Evolutionary conservation across 2,797 vertebrate genomes (phyloP).

Genomic region (Bovichtus diacanthus): DNA sequence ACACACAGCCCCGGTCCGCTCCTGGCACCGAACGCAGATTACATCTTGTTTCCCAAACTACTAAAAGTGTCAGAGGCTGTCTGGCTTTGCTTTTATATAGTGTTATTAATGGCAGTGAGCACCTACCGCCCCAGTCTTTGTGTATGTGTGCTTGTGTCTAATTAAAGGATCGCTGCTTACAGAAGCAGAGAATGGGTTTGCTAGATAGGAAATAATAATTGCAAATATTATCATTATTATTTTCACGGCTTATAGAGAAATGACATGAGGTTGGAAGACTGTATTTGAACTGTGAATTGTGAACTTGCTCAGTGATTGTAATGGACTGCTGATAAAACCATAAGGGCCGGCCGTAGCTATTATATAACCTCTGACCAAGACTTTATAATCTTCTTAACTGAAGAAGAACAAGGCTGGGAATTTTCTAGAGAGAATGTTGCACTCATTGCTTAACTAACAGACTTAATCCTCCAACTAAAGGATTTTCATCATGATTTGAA

Average conservation of each 20-base stretch:
- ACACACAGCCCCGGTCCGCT: constrained; percentile 74
- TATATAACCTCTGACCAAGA: constrained; percentile 63
- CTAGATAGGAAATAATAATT: constrained; percentile 86
- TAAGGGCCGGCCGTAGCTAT: constrained; percentile 47
- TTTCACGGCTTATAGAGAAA: constrained; percentile 75
- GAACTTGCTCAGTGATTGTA: constrained; percentile 71
- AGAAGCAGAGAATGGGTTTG: constrained; percentile 84
- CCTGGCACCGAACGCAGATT: constrained; percentile 85
- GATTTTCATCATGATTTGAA: constrained; percentile 11
- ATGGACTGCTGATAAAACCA: constrained; percentile 69
- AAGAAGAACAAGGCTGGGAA: constrained; percentile 20
- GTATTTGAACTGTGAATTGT: constrained; percentile 75
- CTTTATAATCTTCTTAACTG: constrained; percentile 52
- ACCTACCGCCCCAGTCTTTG: constrained; percentile 72
- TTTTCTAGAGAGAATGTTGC: constrained; percentile 9
- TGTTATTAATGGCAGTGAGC: constrained; percentile 86
- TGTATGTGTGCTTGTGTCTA: constrained; percentile 78
- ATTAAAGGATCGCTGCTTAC: constrained; percentile 86
- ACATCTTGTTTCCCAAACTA: constrained; percentile 88
- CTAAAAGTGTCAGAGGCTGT: constrained; percentile 88
- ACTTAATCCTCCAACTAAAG: not conserved
- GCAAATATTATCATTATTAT: constrained; percentile 85
- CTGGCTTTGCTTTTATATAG: constrained; percentile 87
- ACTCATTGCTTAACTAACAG: not conserved
- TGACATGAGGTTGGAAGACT: constrained; percentile 63